Base-by-base conservation (phyloP, 2,113 vertebrate species). In the Caloenas nicobarica region DNA sequence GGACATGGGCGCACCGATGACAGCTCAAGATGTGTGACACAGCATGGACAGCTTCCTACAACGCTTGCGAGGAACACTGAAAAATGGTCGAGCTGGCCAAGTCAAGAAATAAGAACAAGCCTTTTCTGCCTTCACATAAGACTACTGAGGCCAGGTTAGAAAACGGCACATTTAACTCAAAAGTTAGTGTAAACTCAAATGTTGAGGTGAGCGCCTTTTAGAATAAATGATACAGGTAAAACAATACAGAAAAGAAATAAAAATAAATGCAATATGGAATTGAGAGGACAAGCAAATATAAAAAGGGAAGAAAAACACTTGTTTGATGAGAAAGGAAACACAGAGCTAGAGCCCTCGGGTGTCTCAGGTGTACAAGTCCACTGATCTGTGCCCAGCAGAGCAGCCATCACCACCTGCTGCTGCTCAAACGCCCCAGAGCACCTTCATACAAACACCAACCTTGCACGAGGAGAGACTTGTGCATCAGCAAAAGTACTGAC, bases 401-500 rank as follows among this genome's bases (percentile, higher is more conserved):
- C 24, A 1, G 25, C 29, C 51, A 14, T 34, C 40, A 57, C 33
- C n/a, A 7, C 0, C 0, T 11, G 18, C 56, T 53, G 6, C 4
- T 61, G 58, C 50, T 69, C 24, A 65, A 60, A 46, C 26, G 14
- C 31, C 58, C 66, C 13, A 53, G 34, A 83, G 21, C 2, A 25
- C 8, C 71, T 73, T 46, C 76, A 16, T 4, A 54, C 15, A 46
- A 77, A 34, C 33, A 70, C 50, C 24, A 50, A 1, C 2, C 0
- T 0, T 21, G n/a, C 50, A 29, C 3, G 9, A 70, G 31, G 61
- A 90, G 24, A 78, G 33, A 13, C 24, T 10, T 51, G n/a, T 10
- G 13, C 62, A 80, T 38, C 58, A 70, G 58, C 56, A 78, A 29
- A 85, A 28, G 31, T 9, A 42, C 14, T 73, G 62, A 46, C 18